phyloP scores from a whole-genome alignment of 2,797 vertebrate species.

The Paratrypauchen microcephalus region DNA sequence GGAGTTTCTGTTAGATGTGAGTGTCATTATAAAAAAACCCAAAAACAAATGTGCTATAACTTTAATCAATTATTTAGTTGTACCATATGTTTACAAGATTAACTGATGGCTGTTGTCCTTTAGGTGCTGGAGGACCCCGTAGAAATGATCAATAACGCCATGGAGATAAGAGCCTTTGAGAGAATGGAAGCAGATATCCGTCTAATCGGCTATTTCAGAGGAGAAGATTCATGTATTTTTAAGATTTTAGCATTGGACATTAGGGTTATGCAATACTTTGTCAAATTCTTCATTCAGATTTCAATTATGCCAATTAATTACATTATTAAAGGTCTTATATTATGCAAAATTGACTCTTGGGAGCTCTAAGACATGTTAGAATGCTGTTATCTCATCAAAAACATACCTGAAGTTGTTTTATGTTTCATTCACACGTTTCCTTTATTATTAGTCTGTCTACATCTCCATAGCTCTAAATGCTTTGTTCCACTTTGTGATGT shows the following conservation, averaged over 20 bases:
- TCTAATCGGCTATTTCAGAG: slow-evolving; percentile 94
- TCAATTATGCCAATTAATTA: background rate
- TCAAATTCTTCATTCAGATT: background rate
- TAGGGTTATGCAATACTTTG: too few species aligned
- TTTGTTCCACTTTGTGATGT: too few species aligned
- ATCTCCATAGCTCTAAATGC: too few species aligned
- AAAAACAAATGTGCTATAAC: background rate
- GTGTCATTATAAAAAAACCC: background rate
- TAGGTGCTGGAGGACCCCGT: slow-evolving; percentile 95
- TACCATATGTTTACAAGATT: background rate
- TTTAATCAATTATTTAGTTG: too few species aligned
- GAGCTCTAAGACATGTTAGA: too few species aligned
- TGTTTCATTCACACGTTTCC: too few species aligned
- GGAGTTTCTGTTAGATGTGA: slow-evolving; percentile 95
- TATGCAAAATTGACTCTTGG: too few species aligned
- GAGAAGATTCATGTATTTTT: slow-evolving; percentile 88
- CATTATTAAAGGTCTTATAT: background rate
- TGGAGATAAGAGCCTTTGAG: slow-evolving; percentile 92
- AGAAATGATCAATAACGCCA: slow-evolving; percentile 88
- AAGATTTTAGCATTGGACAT: background rate
- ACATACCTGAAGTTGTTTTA: too few species aligned
- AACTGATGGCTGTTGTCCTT: background rate
- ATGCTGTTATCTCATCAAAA: too few species aligned
- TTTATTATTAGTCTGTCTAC: too few species aligned
- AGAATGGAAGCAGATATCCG: slow-evolving; percentile 93